Evolutionary conservation across 2,113 vertebrate genomes (phyloP), one percentile per base, ranked within the genome.

Genomic region (Lepidiolamprologus cunningtoni): DNA sequence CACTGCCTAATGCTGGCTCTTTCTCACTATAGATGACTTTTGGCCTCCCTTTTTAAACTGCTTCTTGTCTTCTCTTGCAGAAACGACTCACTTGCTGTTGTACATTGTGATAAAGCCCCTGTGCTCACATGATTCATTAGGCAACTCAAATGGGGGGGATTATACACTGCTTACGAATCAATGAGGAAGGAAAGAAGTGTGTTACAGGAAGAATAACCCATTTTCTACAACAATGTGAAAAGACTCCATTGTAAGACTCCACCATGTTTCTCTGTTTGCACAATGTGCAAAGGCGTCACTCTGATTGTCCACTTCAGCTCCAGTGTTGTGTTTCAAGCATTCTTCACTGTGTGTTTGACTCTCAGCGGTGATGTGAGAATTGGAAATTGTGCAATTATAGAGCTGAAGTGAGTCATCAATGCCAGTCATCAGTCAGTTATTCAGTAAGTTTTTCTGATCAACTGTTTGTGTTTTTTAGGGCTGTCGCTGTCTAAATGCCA

Each of bases 121-220:
- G 13, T 86, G 71, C 54, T 91, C 79, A 82, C 83, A 87, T 61
- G 79, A 80, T 81, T 85, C 52, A 79, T 66, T 89, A 82, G 78
- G 87, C 35, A 53, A 53, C 81, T 83, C 81, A 87, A 87, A 86
- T 37, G 21, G 23, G 71, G 54, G 14, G 21, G 54, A 81, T 53
- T 89, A 86, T 86, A n/a, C n/a, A 31, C 13, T 79, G 28, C 50
- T 53, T 86, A 19, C 78, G 53, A 87, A 88, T 87, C 86, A 55
- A 17, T 63, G 50, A 68, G 31, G 45, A 21, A 35, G 52, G 52
- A 9, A 85, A 33, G 28, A 61, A 68, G 33, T 66, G 17, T 45
- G 13, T 17, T 50, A 81, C 11, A 83, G 61, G 17, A 71, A 86
- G 68, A 90, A 63, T 47, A 80, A 61, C 37, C 35, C 13, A 28